phyloP scores from a whole-genome alignment of 2,888 invertebrate genomes.

The Lucinisca nassula region DNA sequence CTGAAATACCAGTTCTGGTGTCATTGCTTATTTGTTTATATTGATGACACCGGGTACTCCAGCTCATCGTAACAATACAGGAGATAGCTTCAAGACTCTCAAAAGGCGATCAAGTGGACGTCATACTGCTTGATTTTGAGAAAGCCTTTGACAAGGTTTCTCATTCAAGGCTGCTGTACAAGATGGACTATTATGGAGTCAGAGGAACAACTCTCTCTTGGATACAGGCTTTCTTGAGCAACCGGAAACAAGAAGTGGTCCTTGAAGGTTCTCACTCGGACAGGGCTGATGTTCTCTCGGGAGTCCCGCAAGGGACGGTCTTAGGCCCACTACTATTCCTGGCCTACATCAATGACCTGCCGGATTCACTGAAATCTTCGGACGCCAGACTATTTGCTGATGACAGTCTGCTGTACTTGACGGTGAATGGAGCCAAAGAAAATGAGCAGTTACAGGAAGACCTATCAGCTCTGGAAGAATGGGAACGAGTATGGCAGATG shows the following conservation, averaged over 20 bases:
- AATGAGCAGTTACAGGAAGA: not conserved
- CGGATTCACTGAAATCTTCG: not conserved
- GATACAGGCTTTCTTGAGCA: constrained; percentile 18
- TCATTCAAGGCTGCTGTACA: constrained; percentile 7
- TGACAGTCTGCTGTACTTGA: not conserved
- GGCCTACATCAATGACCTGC: constrained; percentile 13
- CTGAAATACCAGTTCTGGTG: too few species aligned
- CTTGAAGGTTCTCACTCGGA: constrained; percentile 2
- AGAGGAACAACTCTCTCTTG: not conserved
- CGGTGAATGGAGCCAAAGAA: not conserved
- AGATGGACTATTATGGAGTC: constrained; percentile 26
- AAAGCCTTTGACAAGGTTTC: too few species aligned
- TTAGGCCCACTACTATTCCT: constrained; percentile 45
- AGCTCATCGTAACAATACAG: constrained; percentile 20
- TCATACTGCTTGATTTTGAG: constrained; percentile 33
- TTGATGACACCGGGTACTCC: too few species aligned
- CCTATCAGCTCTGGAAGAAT: constrained; percentile 2
- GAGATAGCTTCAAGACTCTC: constrained; percentile 10
- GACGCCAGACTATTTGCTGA: not conserved
- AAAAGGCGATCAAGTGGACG: constrained; percentile 2
- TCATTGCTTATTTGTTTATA: too few species aligned
- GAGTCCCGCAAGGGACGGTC: constrained; percentile 33
- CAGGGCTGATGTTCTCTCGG: constrained; percentile 20
- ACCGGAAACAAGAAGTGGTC: constrained; percentile 25
- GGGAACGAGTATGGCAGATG: not conserved